Percentiles rank a stretch among this genome's conserved stretches.
Conservation (phyloP, 2,797 vertebrate genomes). For the Buceros bicornis region DNA sequence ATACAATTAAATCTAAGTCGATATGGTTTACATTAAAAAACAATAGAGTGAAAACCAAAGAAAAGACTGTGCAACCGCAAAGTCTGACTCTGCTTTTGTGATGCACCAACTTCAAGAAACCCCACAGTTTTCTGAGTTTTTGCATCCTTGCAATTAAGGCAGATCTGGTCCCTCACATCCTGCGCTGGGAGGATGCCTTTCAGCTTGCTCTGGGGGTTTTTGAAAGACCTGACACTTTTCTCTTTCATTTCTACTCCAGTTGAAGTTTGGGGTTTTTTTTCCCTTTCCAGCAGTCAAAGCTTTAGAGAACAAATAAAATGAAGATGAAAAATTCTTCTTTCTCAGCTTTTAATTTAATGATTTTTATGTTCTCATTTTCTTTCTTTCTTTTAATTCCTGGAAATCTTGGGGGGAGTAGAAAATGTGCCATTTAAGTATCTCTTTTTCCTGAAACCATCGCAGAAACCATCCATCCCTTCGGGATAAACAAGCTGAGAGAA, state of each 20-base stretch:
- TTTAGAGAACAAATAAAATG: constrained; percentile 34
- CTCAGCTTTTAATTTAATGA: background rate
- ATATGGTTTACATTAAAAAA: background rate
- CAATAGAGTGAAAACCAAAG: background rate
- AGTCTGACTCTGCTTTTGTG: background rate
- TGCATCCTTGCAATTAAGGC: background rate
- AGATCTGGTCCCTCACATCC: background rate
- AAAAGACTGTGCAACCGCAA: background rate
- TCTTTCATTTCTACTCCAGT: background rate
- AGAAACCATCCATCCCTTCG: background rate
- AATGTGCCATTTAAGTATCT: background rate
- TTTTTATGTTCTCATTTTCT: background rate
- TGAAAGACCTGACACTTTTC: background rate
- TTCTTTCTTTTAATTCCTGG: background rate
- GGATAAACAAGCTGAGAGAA: constrained; percentile 27
- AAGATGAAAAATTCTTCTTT: constrained; percentile 7
- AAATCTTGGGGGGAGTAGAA: background rate
- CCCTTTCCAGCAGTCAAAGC: background rate
- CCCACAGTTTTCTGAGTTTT: background rate
- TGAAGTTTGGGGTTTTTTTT: background rate
- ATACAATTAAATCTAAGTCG: background rate
- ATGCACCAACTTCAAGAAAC: background rate
- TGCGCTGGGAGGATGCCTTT: background rate
- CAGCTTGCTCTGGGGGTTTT: background rate
- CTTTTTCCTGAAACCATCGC: background rate